A percentile compares a stretch with the other conserved stretches of the same genome.
phyloP scores from a whole-genome alignment of 2,797 vertebrate species.

The Sebastes itinus region DNA sequence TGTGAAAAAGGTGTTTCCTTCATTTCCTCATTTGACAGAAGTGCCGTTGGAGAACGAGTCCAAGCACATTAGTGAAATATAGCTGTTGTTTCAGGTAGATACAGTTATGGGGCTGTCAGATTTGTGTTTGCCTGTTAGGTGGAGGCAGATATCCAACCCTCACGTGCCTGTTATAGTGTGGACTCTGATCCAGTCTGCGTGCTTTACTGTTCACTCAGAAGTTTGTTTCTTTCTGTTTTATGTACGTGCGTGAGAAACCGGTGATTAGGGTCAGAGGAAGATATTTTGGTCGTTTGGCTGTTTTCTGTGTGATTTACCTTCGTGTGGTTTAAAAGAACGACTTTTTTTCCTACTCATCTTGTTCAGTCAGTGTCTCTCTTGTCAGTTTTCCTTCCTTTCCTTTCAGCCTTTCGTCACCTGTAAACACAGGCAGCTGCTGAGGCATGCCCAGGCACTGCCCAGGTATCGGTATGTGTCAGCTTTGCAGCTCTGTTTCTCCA shows the following conservation, averaged over 20 bases:
- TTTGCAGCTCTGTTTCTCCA: slow-evolving; percentile 22
- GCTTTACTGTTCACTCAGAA: slow-evolving; percentile 43
- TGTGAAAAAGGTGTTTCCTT: slow-evolving; percentile 30
- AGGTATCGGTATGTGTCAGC: slow-evolving; percentile 75
- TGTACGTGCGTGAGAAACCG: not conserved
- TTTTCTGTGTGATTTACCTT: not conserved
- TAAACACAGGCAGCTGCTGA: slow-evolving; percentile 49
- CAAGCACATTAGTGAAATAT: not conserved
- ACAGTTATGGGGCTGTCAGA: too few species aligned
- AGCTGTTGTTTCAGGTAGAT: slow-evolving; percentile 5
- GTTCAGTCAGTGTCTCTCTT: not conserved
- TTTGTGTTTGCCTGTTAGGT: slow-evolving; percentile 21
- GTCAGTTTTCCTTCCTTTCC: slow-evolving; percentile 37
- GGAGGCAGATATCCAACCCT: slow-evolving; percentile 6
- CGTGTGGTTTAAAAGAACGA: not conserved
- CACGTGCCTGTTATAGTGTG: slow-evolving; percentile 28
- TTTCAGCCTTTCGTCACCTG: slow-evolving; percentile 51
- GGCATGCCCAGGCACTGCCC: slow-evolving; percentile 78
- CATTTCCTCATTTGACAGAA: slow-evolving; percentile 62
- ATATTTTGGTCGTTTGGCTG: not conserved
- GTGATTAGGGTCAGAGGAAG: not conserved
- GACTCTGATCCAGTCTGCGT: slow-evolving; percentile 17
- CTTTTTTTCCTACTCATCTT: not conserved
- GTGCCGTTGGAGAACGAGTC: not conserved
- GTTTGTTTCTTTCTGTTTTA: not conserved